Base-by-base conservation (phyloP, 2,797 vertebrate species). In the Parotocinclus haroldoi region DNA sequence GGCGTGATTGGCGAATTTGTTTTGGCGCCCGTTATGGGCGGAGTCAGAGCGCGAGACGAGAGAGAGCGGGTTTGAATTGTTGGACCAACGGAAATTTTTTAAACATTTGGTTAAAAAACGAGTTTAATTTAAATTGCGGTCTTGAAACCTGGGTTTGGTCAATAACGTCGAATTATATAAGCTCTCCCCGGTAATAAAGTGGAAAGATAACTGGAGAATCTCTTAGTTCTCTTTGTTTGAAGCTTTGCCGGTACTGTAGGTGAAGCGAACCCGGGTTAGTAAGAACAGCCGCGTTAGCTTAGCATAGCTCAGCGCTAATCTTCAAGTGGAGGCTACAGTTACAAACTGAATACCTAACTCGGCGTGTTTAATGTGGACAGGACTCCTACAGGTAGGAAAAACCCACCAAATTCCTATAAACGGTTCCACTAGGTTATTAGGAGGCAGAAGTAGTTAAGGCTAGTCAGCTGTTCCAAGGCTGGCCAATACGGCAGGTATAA, bases 11-110 rank as follows among this genome's bases (percentile, higher is more conserved):
- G 90, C 1, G 27, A 3, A 53, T 73, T 45, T 55, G 83, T 91
- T 66, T 92, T 92, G 88, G 91, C 91, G 91, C 90, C 87, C 88
- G 84, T 87, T 79, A 84, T 79, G 75, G 78, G 73, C 69, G 82
- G 72, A 77, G 85, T 84, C 85, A 84, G 86, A 82, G 85, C 58
- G 84, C 55, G 76, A 80, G 79, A 68, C 63, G 71, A 76, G 54
- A 63, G 71, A 44, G 61, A 80, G 79, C 82, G 71, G 70, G 82
- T 87, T 87, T 84, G 86, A 88, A 87, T 84, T 73, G 78, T 66
- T 71, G 65, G 58, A 40, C 61, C 83, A 79, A 80, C 84, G 86
- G 86, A 88, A 90, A 89, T 42, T 50, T 50, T 50, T 50, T n/a
- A 49, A 49, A n/a, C 9, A 14, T 14, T 46, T 46, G n/a, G 7